Evolutionary conservation across 2,113 vertebrate genomes (phyloP).

Genomic region (Ammodytes marinus): DNA sequence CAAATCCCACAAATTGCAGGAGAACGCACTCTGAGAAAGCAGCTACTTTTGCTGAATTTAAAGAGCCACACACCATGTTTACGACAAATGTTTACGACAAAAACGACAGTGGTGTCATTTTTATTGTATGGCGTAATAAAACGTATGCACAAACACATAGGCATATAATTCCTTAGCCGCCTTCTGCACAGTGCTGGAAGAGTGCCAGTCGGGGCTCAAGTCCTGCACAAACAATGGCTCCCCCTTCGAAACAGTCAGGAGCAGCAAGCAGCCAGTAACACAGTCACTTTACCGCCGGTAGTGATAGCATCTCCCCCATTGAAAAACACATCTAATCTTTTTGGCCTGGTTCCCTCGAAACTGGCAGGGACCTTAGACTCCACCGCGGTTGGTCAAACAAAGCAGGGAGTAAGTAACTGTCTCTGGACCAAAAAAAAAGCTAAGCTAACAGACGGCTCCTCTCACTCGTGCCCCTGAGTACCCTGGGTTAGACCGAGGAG

Average conservation of each 20-base stretch:
- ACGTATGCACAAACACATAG: background rate
- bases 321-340: slow-evolving; percentile 64
- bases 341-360: slow-evolving; percentile 48
- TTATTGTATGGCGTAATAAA: background rate
- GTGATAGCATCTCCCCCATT: slow-evolving; percentile 69
- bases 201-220: slow-evolving; percentile 52
- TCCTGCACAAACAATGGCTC: slow-evolving; percentile 70
- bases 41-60: background rate
- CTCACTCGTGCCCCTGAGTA: slow-evolving; percentile 77
- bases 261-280: slow-evolving; percentile 38
- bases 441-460: slow-evolving; percentile 84
- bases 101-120: background rate
- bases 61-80: background rate
- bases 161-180: background rate
- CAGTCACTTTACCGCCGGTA: slow-evolving; percentile 17
- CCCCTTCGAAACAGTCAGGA: slow-evolving; percentile 31
- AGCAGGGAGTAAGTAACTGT: slow-evolving; percentile 51
- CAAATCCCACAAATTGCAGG: background rate
- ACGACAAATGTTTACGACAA: background rate
- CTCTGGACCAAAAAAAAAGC: slow-evolving; percentile 45
- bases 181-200: slow-evolving; percentile 36
- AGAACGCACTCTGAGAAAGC: background rate
- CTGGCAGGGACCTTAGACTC: slow-evolving; percentile 32
- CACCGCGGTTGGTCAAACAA: slow-evolving; percentile 47
- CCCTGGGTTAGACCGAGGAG: slow-evolving; percentile 63